phyloP scores from a whole-genome alignment of 1,140 invertebrate genomes.

The Samia ricini region DNA sequence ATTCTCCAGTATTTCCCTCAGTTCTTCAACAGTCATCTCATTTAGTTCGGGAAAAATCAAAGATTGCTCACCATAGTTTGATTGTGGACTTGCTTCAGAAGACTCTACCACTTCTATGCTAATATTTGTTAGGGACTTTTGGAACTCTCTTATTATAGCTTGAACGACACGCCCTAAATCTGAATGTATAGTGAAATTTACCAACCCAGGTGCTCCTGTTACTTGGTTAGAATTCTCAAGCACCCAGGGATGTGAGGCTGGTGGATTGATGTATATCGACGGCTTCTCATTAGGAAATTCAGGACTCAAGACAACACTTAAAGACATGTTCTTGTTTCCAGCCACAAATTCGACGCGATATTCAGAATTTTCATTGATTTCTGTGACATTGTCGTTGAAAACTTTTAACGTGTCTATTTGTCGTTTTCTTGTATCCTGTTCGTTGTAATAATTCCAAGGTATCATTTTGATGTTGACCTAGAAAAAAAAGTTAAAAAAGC shows the following conservation, averaged over 20 bases:
- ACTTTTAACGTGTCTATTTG: constrained; percentile 87
- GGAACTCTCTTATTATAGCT: constrained; percentile 87
- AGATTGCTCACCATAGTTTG: constrained; percentile 37
- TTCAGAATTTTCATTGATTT: constrained; percentile 83
- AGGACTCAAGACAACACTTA: constrained; percentile 81
- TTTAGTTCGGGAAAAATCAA: constrained; percentile 81
- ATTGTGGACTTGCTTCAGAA: constrained; percentile 48
- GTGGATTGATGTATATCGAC: constrained; percentile 81
- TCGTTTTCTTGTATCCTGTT: constrained; percentile 75
- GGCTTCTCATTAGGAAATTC: constrained; percentile 88
- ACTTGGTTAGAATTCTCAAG: constrained; percentile 81
- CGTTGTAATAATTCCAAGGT: constrained; percentile 52
- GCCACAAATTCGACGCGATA: constrained; percentile 84
- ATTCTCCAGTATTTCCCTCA: constrained; percentile 82
- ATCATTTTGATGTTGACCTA: constrained; percentile 29
- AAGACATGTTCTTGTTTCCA: constrained; percentile 79
- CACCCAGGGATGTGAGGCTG: constrained; percentile 84
- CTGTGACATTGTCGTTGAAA: constrained; percentile 84
- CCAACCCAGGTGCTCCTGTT: constrained; percentile 82
- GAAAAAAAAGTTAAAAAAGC: neutral
- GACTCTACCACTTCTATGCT: constrained; percentile 38
- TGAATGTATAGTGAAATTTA: constrained; percentile 87
- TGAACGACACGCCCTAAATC: constrained; percentile 88
- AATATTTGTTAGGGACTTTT: constrained; percentile 74
- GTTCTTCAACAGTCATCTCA: constrained; percentile 82